Evolutionary conservation across 2,888 invertebrate species (phyloP), one percentile per base, ranked within the genome.

Genomic region (Biston betularia): DNA sequence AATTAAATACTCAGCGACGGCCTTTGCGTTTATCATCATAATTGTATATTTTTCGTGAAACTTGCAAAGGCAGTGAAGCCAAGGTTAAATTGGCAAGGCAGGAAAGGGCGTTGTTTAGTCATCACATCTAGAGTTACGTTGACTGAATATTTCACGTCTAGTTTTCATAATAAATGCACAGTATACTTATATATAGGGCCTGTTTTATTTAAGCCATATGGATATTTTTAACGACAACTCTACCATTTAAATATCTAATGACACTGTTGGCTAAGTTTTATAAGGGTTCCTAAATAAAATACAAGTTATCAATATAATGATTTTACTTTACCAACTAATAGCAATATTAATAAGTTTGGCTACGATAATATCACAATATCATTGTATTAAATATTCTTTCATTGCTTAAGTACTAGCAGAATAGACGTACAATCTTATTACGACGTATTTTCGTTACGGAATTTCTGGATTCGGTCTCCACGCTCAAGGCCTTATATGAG

Each of bases 91-190:
- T 54, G 70, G 38, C 59, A 72, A 73, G 71, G 71, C 74, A 70
- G 73, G 69, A 70, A 76, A 77, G 71, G 72, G 69, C 69, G 67
- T 77, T 76, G 70, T 74, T 79, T 79, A 81, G 80, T 78, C 70
- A 76, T 78, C n/a, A n/a, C n/a, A 71, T 62, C 74, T 68, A 73
- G 71, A 73, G 75, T 77, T 76, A 75, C 75, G 55, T 59, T 8
- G 55, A 66, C 67, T 77, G 78, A 78, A 79, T 82, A 75, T 75
- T 79, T 75, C 61, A 73, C 60, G 63, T 73, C 55, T 71, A 70
- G 70, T 70, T 72, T 68, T 67, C 65, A 69, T 72, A 69, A 71
- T 71, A 53, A 66, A 68, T 60, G 59, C 57, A 52, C 62, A 54
- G 64, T 64, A n/a, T n/a, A n/a, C n/a, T n/a, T n/a, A n/a, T 69